A percentile compares a stretch with the other conserved stretches of the same genome.
Conservation (phyloP, 2,797 vertebrate species). For the Muscicapa comitata region DNA sequence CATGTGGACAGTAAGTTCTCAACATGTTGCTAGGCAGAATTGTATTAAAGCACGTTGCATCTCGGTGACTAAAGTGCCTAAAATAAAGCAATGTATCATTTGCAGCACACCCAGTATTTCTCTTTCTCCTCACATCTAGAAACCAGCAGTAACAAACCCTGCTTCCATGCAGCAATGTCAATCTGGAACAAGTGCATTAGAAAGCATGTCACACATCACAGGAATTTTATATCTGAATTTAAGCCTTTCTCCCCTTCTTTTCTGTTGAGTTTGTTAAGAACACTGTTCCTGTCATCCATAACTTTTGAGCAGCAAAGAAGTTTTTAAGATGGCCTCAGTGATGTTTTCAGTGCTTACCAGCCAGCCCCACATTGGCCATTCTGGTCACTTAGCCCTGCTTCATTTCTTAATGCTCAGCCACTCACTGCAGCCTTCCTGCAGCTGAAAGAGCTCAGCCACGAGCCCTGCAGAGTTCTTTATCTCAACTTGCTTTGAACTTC, state of each 20-base stretch:
- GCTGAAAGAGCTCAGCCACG: not conserved
- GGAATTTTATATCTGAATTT: not conserved
- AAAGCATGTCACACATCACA: not conserved
- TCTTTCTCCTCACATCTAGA: not conserved
- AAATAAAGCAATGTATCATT: not conserved
- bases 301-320: not conserved
- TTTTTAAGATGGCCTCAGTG: not conserved
- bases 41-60: conserved; percentile 12
- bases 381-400: not conserved
- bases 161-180: not conserved
- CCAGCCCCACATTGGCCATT: not conserved
- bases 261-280: not conserved
- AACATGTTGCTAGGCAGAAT: conserved; percentile 43
- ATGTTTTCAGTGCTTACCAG: not conserved
- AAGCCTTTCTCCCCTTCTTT: not conserved
- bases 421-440: not conserved
- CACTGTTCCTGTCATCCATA: not conserved
- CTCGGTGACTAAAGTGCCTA: not conserved
- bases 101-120: not conserved
- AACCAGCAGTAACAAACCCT: not conserved
- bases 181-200: not conserved
- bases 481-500: not conserved
- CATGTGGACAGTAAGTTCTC: not conserved
- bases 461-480: not conserved
- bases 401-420: not conserved